Percentiles rank a stretch among this genome's conserved stretches.
These are phyloP conservation scores for Limnodromus scolopaceus DNA, from an alignment of 2,797 vertebrate genomes.

Conservation along the genomic window DNA sequence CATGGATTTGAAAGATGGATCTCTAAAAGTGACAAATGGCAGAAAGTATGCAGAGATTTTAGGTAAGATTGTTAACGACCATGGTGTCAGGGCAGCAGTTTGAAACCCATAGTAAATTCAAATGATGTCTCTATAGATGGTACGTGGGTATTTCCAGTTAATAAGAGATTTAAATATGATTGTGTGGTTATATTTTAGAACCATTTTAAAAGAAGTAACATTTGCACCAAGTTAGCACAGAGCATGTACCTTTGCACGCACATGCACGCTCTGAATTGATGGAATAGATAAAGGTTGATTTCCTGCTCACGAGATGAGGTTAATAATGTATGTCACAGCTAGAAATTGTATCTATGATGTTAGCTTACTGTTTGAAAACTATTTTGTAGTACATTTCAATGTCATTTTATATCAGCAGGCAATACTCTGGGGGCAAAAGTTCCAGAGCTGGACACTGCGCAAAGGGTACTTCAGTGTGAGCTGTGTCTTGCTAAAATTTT, in stretches of 20 bases:
- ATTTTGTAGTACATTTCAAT: background rate
- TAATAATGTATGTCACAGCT: background rate
- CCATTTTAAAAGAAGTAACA: background rate
- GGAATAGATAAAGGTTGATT: background rate
- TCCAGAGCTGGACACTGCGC: background rate
- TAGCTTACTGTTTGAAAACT: background rate
- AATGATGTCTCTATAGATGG: background rate
- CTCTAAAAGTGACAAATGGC: constrained; percentile 17
- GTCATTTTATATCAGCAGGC: background rate
- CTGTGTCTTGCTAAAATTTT: background rate
- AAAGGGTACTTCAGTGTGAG: background rate
- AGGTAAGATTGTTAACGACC: background rate
- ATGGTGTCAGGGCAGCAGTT: background rate
- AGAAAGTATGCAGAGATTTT: constrained; percentile 6
- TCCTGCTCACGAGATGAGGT: background rate
- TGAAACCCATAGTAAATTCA: background rate
- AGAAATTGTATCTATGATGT: background rate
- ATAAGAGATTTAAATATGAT: background rate
- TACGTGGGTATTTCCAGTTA: background rate
- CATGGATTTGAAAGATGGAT: background rate
- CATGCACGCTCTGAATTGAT: background rate
- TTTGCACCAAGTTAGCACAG: background rate
- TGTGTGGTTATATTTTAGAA: background rate
- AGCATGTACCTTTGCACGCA: background rate
- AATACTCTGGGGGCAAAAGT: background rate